Percentiles rank a stretch among this genome's conserved stretches.
phyloP scores from a whole-genome alignment of 2,113 vertebrate species.

The Chiloscyllium plagiosum region DNA sequence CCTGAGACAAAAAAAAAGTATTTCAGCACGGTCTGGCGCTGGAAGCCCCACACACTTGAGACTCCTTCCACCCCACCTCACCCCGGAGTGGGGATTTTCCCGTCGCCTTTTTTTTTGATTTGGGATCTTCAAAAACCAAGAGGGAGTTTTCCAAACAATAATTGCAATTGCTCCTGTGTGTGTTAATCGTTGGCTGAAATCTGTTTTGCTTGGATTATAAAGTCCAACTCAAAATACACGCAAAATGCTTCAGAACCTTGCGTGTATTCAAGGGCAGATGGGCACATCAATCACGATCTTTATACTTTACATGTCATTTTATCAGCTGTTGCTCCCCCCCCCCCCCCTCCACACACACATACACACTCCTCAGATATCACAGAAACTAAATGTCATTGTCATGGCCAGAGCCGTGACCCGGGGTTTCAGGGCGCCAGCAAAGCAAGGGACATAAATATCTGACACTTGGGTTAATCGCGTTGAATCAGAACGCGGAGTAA shows the following conservation, averaged over 20 bases:
- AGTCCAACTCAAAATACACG: neutral
- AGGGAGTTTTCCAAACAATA: neutral
- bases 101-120: neutral
- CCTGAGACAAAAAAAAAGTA: neutral
- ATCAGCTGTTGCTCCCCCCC: neutral
- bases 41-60: neutral
- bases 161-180: neutral
- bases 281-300: too few relatives aligned
- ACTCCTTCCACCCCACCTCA: too few relatives aligned
- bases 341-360: too few relatives aligned
- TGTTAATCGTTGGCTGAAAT: neutral
- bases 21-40: neutral
- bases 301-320: too few relatives aligned
- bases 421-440: neutral
- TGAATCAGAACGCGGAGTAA: neutral
- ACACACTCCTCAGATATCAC: neutral
- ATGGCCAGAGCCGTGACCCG: too few relatives aligned
- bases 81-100: neutral
- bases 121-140: neutral
- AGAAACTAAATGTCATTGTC: neutral
- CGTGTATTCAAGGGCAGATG: neutral
- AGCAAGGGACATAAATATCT: neutral
- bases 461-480: neutral
- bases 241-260: neutral
- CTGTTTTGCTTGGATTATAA: neutral